Evolutionary conservation across 1,140 invertebrate species (phyloP).

Genomic region (Cydia fagiglandana): DNA sequence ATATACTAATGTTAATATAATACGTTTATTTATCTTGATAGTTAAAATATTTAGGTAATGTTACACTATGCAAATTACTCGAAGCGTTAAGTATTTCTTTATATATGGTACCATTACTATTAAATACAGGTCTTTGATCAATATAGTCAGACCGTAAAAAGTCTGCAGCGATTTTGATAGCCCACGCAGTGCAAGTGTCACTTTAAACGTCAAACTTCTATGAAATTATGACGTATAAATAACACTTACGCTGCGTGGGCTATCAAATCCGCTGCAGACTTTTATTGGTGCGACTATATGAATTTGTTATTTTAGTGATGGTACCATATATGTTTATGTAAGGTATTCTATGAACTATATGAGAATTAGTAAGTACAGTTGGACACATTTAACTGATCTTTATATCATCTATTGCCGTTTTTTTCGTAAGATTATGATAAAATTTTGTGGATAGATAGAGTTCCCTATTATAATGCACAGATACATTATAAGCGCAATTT

Average conservation of each 20-base stretch:
- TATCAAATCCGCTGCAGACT: too few relatives aligned
- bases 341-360: neutral
- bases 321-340: conserved; percentile 7
- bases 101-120: neutral
- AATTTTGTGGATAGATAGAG: too few relatives aligned
- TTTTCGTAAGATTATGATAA: too few relatives aligned
- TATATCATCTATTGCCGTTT: neutral
- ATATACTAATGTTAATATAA: conserved; percentile 36
- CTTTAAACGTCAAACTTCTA: too few relatives aligned
- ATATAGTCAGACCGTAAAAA: too few relatives aligned
- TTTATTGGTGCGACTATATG: too few relatives aligned
- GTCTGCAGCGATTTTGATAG: too few relatives aligned
- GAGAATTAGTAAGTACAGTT: neutral
- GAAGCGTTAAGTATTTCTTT: conserved; percentile 8
- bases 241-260: too few relatives aligned
- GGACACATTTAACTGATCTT: neutral
- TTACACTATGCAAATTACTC: conserved; percentile 16
- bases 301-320: neutral
- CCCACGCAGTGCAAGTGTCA: too few relatives aligned
- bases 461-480: too few relatives aligned
- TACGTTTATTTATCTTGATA: conserved; percentile 29
- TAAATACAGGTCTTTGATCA: neutral
- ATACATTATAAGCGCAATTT: too few relatives aligned
- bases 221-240: too few relatives aligned
- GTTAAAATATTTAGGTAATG: conserved; percentile 24